A percentile compares a stretch with the other conserved stretches of the same genome.
phyloP scores from a whole-genome alignment of 2,888 invertebrate species.

The Meliscaeva auricollis region DNA sequence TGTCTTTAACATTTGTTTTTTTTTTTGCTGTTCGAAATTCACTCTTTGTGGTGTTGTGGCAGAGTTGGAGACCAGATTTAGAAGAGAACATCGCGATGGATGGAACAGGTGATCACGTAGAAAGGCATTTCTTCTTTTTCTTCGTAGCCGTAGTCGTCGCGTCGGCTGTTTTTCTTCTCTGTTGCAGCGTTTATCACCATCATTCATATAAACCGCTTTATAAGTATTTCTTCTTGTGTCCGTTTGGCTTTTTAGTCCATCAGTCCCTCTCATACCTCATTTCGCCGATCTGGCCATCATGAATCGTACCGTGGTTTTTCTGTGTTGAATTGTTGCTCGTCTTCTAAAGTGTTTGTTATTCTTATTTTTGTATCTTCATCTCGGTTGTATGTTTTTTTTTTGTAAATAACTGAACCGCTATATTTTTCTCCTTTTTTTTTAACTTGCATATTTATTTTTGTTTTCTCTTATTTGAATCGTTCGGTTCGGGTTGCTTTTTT shows the following conservation, averaged over 20 bases:
- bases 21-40: neutral
- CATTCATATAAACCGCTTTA: slow-evolving; percentile 75
- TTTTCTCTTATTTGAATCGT: slow-evolving; percentile 72
- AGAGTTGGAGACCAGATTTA: slow-evolving; percentile 44
- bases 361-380: slow-evolving; percentile 71
- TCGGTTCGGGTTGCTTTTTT: slow-evolving; percentile 66
- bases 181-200: slow-evolving; percentile 71
- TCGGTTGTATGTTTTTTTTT: slow-evolving; percentile 52
- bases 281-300: neutral
- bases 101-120: slow-evolving; percentile 75
- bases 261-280: slow-evolving; percentile 1
- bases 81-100: slow-evolving; percentile 55
- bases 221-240: slow-evolving; percentile 75
- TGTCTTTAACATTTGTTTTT: slow-evolving; percentile 23
- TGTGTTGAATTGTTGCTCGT: slow-evolving; percentile 67
- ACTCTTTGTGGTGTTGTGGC: slow-evolving; percentile 38
- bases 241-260: slow-evolving; percentile 73
- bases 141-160: slow-evolving; percentile 45
- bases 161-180: slow-evolving; percentile 64
- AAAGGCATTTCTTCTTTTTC: slow-evolving; percentile 74
- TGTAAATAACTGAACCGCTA: slow-evolving; percentile 76
- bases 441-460: slow-evolving; percentile 72
- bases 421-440: slow-evolving; percentile 68
- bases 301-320: slow-evolving; percentile 38
- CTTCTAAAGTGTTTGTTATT: slow-evolving; percentile 73